Conservation (phyloP, 2,113 vertebrate genomes). For the Tiliqua scincoides region DNA sequence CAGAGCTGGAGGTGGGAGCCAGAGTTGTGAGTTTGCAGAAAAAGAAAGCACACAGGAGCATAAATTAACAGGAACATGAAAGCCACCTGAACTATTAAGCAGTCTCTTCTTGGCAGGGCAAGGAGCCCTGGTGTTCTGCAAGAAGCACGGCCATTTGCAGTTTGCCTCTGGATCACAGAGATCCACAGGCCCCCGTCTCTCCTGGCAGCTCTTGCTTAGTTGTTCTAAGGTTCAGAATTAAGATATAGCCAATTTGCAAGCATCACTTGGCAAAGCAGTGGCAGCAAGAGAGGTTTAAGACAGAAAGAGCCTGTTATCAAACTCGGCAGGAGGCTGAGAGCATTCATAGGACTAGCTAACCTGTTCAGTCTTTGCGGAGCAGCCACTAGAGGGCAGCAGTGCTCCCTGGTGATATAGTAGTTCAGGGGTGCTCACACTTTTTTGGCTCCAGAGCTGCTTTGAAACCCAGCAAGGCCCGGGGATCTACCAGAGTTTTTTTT, state of each 20-base stretch:
- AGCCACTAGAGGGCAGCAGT: not conserved
- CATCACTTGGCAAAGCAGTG: not conserved
- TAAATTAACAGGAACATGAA: not conserved
- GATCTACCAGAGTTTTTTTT: too few relatives aligned
- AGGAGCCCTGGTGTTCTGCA: fast-evolving
- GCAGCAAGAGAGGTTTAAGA: not conserved
- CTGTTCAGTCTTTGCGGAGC: not conserved
- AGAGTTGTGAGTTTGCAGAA: not conserved
- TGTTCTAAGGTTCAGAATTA: not conserved
- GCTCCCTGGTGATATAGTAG: not conserved
- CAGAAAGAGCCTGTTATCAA: not conserved
- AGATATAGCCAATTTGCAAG: not conserved
- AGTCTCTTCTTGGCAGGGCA: not conserved
- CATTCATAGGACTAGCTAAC: not conserved
- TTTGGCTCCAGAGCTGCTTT: too few relatives aligned
- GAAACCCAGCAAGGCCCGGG: too few relatives aligned
- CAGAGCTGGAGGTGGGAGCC: too few relatives aligned
- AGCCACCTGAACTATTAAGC: not conserved
- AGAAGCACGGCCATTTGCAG: not conserved
- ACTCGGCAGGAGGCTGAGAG: too few relatives aligned
- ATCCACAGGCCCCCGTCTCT: not conserved
- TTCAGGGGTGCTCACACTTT: too few relatives aligned
- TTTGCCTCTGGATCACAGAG: too few relatives aligned
- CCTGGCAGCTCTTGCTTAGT: not conserved
- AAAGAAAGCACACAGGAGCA: not conserved